Evolutionary conservation across 92 coral and sea anemone genomes (phyloP), one percentile per base, ranked within the genome.

Genomic region (Anthopleura xanthogrammica): DNA sequence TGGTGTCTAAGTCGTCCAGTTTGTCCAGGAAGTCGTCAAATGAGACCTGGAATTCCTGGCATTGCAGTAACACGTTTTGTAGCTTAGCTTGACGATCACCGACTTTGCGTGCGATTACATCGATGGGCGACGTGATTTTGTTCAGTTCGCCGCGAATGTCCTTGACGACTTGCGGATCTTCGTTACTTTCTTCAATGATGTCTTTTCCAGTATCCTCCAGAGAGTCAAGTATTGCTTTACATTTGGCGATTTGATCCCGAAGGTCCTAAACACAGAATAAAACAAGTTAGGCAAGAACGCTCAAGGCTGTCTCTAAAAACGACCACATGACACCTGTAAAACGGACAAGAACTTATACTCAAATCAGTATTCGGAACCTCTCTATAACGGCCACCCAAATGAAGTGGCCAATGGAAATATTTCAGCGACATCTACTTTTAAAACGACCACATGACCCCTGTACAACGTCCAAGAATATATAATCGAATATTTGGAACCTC

Each of bases 1-100:
- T 78, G 29, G 89, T 92, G 80, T 92, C 97, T 16, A 89, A 84
- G 36, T 80, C 80, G 60, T 76, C 88, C 23, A 93, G 87, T 79
- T 93, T 93, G 70, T 82, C 93, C 90, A 93, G 84, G 90, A 93
- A 93, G 17, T 87, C 97, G 39, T 93, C 92, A 80, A 88, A 95
- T 4, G 97, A 93, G 4, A 95, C 93, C 87, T 96, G 98, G 94
- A 96, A 94, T 70, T 94, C 99, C 82, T 96, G 98, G 76, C 93
- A 94, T 42, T 95, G 97, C 79, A 96, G 91, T 50, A 96, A 72
- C 17, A 94, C 98, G 70, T 87, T 90, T 85, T 96, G 99, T 50
- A 96, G 91, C 84, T 96, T 96, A 54, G 92, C 94, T 81, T 96
- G 98, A 23, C 99, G 95, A 75, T 96, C 95, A 62, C 90, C 90